Evolutionary conservation across 1,140 invertebrate species (phyloP), one percentile per base, ranked within the genome.

Genomic region (Palaemon carinicauda): DNA sequence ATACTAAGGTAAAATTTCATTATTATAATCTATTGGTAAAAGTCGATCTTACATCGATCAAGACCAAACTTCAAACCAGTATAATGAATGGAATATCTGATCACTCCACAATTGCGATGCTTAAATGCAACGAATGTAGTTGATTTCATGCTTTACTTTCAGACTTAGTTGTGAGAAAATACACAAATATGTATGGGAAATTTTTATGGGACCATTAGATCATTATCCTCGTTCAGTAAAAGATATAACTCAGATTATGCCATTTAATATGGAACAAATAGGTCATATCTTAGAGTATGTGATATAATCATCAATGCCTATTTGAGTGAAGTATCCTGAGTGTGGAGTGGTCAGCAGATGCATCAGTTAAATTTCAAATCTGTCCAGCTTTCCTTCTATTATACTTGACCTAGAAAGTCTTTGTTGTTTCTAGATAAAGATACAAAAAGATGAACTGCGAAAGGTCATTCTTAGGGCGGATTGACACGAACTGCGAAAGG

Each of bases 151-250:
- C 21, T 50, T 75, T 27, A 14, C 27, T 69, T 24, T 24, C 9
- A 83, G 60, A 41, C 71, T 83, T 75, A 71, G 53, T 83, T 33
- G 33, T 83, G 60, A 81, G 41, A 52, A 73, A n/a, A 82, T 53
- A 80, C 33, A 27, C 56, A 73, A 56, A 41, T 52, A 56, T 56
- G 52, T 85, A 78, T 52, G 74, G 75, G 74, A 50, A 85, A 85
- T 78, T 85, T 85, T 79, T 60, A 85, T 85, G 74, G 82, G 82
- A 85, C 75, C 82, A 79, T 85, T 79, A 71, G 7, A 41, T 1
- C 5, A 9, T 41, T 41, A 41, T 41, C 41, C 41, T 41, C 5
- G 41, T 41, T 41, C 41, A 41, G 41, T 41, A 41, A 41, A 41
- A 41, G 41, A 41, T 41, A 12, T 41, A 41, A 41, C 41, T 41